Evolutionary conservation across 2,797 vertebrate species (phyloP), one percentile per base, ranked within the genome.

Genomic region (Galaxias olidus): DNA sequence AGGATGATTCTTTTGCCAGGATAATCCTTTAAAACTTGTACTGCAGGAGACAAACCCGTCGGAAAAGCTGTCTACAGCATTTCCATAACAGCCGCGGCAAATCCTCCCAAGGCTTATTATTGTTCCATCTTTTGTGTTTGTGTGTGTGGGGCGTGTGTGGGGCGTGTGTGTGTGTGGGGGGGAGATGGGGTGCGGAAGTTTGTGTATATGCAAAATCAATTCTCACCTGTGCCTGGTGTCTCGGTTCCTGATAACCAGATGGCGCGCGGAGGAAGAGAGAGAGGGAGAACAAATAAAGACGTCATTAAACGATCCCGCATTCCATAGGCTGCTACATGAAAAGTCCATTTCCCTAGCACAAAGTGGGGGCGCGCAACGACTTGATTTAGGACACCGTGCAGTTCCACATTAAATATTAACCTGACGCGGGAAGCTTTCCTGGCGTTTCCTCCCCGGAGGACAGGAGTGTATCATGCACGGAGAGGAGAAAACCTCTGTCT

Each of bases 161-260:
- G 30, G 30, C 30, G 30, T 30, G 30, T 30, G 30, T 2, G 30
- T 30, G 30, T 2, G 30, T 30, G 30, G 30, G 30, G 2, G 30
- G n/a, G 17, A 52, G 15, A 4, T 51, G 3, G 11, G 20, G 18
- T 17, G 51, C 11, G 50, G 51, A 19, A 11, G 18, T 30, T 30
- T 30, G 30, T 30, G 18, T 53, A 8, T 53, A 11, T 6, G 18
- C 11, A 17, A 9, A 17, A 11, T 20, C 20, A 66, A 20, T 82
- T 88, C 95, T 91, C 91, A 98, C 97, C 96, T 98, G 92, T 98
- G 97, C 84, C 97, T 94, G 74, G 95, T 96, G 84, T 99, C 97
- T 89, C 97, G 93, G 84, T 99, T 99, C 90, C 97, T 99, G 91
- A 73, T 81, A 81, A 86, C 71, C 78, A 80, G 59, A 75, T 77